Base-by-base conservation (phyloP, 2,888 invertebrate genomes). In the Miltochrista miniata region DNA sequence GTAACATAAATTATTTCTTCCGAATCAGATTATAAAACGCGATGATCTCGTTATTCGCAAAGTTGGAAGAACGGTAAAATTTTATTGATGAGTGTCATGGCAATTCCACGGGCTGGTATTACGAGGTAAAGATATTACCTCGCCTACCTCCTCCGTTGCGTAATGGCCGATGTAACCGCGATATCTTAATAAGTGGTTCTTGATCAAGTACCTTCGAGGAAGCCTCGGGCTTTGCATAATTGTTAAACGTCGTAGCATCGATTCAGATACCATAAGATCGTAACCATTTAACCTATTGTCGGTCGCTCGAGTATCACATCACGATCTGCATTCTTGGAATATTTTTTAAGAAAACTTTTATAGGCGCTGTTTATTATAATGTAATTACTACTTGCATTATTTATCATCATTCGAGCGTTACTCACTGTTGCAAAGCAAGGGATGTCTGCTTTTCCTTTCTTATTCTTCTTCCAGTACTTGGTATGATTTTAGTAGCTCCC, bases 111-210 rank as follows among this genome's bases (percentile, higher is more conserved):
- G 59, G 55, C 72, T 71, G 74, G 67, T 76, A 82, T 84, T 82
- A 82, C 73, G 63, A 68, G 64, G 68, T 64, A 76, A 75, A 75
- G 79, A 78, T 81, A 83, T 81, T 81, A 74, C 76, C 57, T 57
- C 68, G 70, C 74, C 61, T 62, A 60, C 66, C 70, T 65, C 70
- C 73, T 72, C 61, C 68, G 73, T 79, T 80, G 78, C 79, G 77
- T 87, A 86, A 86, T 85, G 76, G 79, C 66, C 74, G 83, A 86
- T 87, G 80, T 85, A 85, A 83, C 87, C 85, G 77, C 79, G 84
- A 87, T 90, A 89, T 87, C 87, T 86, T 88, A 88, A 90, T 90
- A 89, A 87, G 85, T 81, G 87, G 87, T 81, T 87, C 74, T 78
- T 80, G 86, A 87, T 88, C 87, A 83, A 79, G 81, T 81, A 82